Evolutionary conservation across 1,140 invertebrate genomes (phyloP).

Genomic region (Drosophila trapezifrons): DNA sequence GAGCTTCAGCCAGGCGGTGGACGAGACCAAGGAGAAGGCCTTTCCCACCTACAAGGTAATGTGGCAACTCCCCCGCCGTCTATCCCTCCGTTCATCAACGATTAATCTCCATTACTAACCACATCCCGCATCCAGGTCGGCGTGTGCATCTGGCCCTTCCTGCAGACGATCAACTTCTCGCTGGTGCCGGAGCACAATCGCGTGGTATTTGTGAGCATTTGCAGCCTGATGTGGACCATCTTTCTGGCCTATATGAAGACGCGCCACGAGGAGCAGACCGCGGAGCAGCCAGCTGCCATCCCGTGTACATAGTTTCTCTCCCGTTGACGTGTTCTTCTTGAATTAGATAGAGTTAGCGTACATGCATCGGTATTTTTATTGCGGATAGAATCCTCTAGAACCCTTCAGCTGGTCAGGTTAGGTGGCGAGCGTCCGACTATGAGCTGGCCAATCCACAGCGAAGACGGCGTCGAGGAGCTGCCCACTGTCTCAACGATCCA

Average conservation of each 20-base stretch:
- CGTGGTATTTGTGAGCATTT: slow-evolving; percentile 92
- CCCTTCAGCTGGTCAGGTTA: background rate
- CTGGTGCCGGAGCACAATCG: slow-evolving; percentile 91
- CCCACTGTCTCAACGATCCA: slow-evolving; percentile 83
- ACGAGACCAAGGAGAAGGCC: slow-evolving; percentile 91
- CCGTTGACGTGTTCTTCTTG: slow-evolving; percentile 5
- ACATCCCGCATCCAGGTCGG: slow-evolving; percentile 86
- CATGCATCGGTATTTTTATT: slow-evolving; percentile 6
- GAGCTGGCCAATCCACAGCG: slow-evolving; percentile 57
- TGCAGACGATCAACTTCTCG: slow-evolving; percentile 93
- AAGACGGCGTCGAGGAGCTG: background rate
- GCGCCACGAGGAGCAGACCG: slow-evolving; percentile 22
- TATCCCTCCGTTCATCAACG: background rate
- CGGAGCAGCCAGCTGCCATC: background rate
- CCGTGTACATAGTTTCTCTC: slow-evolving; percentile 13
- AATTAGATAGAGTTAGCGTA: slow-evolving; percentile 62
- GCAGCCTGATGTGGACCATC: slow-evolving; percentile 93
- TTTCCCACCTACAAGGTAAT: slow-evolving; percentile 91
- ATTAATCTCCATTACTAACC: slow-evolving; percentile 16
- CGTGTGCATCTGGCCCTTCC: slow-evolving; percentile 91
- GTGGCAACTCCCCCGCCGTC: background rate
- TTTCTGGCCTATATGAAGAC: slow-evolving; percentile 93
- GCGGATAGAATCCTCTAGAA: background rate
- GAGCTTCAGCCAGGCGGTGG: slow-evolving; percentile 87
- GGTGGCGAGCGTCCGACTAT: slow-evolving; percentile 60